phyloP scores from a whole-genome alignment of 2,888 invertebrate species.

The Drosophila austrosaltans region DNA sequence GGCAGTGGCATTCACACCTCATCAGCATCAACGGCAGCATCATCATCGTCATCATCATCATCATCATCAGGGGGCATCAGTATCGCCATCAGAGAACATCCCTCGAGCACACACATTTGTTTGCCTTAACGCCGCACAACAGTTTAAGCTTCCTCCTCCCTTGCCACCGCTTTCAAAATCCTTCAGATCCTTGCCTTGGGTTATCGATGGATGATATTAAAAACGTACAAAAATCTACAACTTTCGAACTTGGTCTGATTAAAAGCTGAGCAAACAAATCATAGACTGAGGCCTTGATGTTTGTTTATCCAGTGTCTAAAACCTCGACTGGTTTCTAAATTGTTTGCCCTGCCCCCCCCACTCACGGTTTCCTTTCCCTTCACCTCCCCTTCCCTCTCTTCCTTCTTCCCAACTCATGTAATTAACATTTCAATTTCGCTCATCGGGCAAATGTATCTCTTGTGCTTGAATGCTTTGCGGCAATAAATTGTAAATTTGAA shows the following conservation, averaged over 20 bases:
- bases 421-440: constrained; percentile 75
- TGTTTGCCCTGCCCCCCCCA: constrained; percentile 55
- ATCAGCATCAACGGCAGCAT: constrained; percentile 59
- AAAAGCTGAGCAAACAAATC: constrained; percentile 77
- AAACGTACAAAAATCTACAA: constrained; percentile 50
- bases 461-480: constrained; percentile 52
- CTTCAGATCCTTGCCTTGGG: constrained; percentile 33
- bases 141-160: constrained; percentile 46
- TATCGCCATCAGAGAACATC: constrained; percentile 24
- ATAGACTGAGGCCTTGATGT: constrained; percentile 50
- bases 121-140: constrained; percentile 54
- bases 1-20: constrained; percentile 78
- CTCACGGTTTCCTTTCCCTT: not conserved
- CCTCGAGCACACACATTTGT: constrained; percentile 47
- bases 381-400: too few relatives aligned
- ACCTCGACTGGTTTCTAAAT: constrained; percentile 73
- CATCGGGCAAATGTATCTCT: constrained; percentile 69
- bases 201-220: constrained; percentile 54
- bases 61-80: constrained; percentile 7
- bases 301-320: constrained; percentile 73
- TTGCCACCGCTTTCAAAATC: constrained; percentile 3
- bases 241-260: constrained; percentile 62
- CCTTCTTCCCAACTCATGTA: constrained; percentile 46
- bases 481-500: constrained; percentile 54
- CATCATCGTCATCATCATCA: not conserved